Base-by-base conservation (phyloP, 2,113 vertebrate genomes). In the Siniperca chuatsi region DNA sequence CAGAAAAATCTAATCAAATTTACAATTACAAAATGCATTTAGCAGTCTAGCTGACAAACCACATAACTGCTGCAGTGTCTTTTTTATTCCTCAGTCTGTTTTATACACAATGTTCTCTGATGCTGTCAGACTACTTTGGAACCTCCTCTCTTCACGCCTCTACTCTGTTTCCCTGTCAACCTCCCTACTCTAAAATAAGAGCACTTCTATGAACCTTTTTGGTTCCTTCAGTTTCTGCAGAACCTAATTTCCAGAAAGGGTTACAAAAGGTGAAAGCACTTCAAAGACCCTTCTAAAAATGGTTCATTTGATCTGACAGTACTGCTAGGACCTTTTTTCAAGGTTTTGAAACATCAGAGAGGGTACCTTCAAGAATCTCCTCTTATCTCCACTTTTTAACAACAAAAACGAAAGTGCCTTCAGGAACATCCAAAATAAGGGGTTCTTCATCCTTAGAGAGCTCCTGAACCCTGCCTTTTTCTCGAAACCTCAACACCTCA, bases 301-400 rank as follows among this genome's bases (percentile, higher is more conserved):
- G 16, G 11, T 25, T n/a, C 4, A 67, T 61, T 62, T 79, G 52
- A 79, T 80, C 55, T 78, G 16, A 58, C 48, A 29, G 2, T 44
- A 70, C 21, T 23, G 42, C 9, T 37, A 50, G 23, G 35, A 37
- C 9, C 12, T 68, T 44, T 8, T 37, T 8, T 57, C 23, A 54
- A 73, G 46, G 25, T 37, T 81, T 75, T 10, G 50, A 33, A 66
- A 78, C 70, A 65, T 69, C 33, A 48, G 12, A 21, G 37, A 55
- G 42, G n/a, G 13, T 5, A 37, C 18, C 18, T 37, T 57, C 44
- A 23, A 37, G 70, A 46, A n/a, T 12, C 15, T 33, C 46, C 8
- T 37, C 37, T 54, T 62, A 6, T 37, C 35, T 42, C 8, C 18
- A 6, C 21, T 2, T 44, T 67, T 67, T 5, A 8, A 71, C 44